Evolutionary conservation across 2,797 vertebrate species (phyloP), one percentile per base, ranked within the genome.

Genomic region (Euphonia xanthogaster): DNA sequence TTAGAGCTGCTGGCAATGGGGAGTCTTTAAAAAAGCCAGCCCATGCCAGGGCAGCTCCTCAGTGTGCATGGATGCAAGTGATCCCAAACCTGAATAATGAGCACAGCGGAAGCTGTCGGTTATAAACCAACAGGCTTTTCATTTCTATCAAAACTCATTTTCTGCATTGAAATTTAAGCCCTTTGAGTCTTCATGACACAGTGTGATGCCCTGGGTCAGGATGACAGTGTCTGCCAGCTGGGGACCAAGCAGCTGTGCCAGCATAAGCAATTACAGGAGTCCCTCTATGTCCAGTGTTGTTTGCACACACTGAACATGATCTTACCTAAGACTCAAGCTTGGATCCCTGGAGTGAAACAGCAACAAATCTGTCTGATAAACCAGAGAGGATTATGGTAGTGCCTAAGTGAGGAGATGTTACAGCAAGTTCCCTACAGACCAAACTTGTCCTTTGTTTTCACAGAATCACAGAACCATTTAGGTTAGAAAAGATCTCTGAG

Each of bases 21-120:
- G 27, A 93, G 22, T 22, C 53, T 81, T 84, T 77, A 45, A 90
- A 96, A 96, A 81, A 73, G 42, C 18, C 53, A 83, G 31, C 18
- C 40, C 62, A n/a, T 77, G 66, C 80, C 76, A 91, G 39, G 9
- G 42, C 14, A 4, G 27, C n/a, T 86, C 86, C 63, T 91, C 80
- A 58, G 55, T 13, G 4, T 35, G 44, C n/a, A 35, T 2, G 25
- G 33, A 80, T 42, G 20, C 1, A 8, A 81, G 27, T 8, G 22
- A 23, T 77, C 68, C 57, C 73, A 88, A 55, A 90, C 63, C 42
- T 51, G 25, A 47, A 23, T 45, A 89, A 77, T 2, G 10, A 89
- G 21, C 14, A 3, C 1, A 1, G 33, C 25, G n/a, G 71, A 94
- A 82, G 33, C 45, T 65, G 62, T 50, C 83, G 2, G 3, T 82